Base-by-base conservation (phyloP, 2,797 vertebrate species). In the Steatocranus sp. region DNA sequence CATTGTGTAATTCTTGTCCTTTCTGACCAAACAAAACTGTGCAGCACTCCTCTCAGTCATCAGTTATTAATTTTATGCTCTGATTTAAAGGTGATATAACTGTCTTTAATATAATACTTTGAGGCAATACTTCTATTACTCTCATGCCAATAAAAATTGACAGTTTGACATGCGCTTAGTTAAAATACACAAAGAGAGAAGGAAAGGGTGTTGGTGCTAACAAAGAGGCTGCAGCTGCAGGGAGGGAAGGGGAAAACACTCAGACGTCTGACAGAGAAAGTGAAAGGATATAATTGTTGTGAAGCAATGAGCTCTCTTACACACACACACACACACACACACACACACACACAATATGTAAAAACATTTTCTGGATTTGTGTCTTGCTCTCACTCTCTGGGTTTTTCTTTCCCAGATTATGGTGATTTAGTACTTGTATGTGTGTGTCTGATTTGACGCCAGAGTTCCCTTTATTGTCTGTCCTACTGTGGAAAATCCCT, bases 401-500 rank as follows among this genome's bases (percentile, higher is more conserved):
- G 5, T 49, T 79, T 58, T 83, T 81, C 84, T 82, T 73, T 8
- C 82, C 73, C 66, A 78, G 81, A 89, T 91, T 82, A 90, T 87
- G 80, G 88, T 86, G 92, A 91, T 94, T 93, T 90, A 88, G 76
- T 78, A 80, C 84, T 87, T 78, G 83, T 88, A 66, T 93, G 84
- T 89, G 56, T 81, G 34, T 85, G 61, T 80, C 85, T 88, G 75
- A 89, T 78, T 83, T 82, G 86, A 91, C 23, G 87, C 92, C 92
- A 93, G 81, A 84, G 77, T 90, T 93, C 79, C 86, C 83, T 86
- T 88, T 88, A 86, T 90, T 93, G 88, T 93, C 85, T 92, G 83
- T 41, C 78, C 76, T 84, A 23, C 82, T 88, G 79, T 82, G 91
- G 92, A 93, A 94, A 93, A 90, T 89, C 90, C 91, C 90, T 86